These are phyloP conservation scores for Micromys minutus DNA, from an alignment of 2,113 vertebrate species.

Conservation along the genomic window DNA sequence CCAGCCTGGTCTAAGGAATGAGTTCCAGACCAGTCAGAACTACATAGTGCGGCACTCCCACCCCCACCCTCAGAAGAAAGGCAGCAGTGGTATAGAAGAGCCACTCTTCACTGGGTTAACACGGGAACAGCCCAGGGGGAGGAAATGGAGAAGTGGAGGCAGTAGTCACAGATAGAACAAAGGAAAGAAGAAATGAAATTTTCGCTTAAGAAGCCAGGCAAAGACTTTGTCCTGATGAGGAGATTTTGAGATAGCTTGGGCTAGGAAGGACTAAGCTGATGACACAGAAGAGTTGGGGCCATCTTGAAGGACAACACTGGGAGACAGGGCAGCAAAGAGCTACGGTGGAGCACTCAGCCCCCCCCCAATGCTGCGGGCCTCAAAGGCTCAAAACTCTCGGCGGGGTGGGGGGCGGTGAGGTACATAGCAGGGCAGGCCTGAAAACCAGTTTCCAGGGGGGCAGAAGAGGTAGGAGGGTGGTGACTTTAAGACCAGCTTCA, in stretches of 20 bases:
- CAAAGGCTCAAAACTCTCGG: too few relatives aligned
- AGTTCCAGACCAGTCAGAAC: background rate
- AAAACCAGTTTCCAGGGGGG: too few relatives aligned
- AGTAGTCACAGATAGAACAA: background rate
- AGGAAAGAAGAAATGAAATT: background rate
- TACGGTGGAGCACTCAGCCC: background rate
- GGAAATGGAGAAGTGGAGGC: background rate
- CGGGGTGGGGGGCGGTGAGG: too few relatives aligned
- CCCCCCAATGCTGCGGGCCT: background rate
- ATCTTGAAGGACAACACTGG: background rate
- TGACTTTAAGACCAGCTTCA: background rate
- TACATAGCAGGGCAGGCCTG: background rate
- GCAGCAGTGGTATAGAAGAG: background rate
- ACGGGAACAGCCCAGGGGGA: background rate
- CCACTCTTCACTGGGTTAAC: background rate
- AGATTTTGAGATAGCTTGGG: background rate
- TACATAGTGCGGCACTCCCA: too few relatives aligned
- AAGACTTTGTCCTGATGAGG: slow-evolving; percentile 14
- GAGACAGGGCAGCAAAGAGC: background rate
- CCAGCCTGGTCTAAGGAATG: background rate
- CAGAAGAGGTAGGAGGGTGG: too few relatives aligned
- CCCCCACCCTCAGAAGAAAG: background rate
- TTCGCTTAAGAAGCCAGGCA: background rate
- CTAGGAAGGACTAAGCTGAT: background rate
- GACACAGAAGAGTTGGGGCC: background rate